Evolutionary conservation across 2,888 invertebrate species (phyloP).

Genomic region (Nymphalis c-album): DNA sequence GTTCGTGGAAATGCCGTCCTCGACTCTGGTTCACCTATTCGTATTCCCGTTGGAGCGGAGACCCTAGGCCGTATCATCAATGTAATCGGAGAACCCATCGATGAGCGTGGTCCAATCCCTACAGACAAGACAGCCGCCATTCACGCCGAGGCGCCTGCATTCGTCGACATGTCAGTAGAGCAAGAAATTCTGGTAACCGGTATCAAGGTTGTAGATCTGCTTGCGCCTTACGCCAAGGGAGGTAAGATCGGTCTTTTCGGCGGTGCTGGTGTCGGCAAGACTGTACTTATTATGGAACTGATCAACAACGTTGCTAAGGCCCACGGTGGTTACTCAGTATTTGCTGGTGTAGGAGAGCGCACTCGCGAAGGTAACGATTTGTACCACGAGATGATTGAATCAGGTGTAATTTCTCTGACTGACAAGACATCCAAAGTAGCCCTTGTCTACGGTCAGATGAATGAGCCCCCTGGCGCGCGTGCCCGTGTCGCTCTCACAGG

Average conservation of each 20-base stretch:
- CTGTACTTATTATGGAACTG: conserved; percentile 97
- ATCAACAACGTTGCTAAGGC: conserved; percentile 98
- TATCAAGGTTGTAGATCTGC: conserved; percentile 95
- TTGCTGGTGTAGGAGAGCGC: conserved; percentile 97
- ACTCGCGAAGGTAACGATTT: conserved; percentile 98
- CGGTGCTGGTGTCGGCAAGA: conserved; percentile 97
- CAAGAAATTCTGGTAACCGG: conserved; percentile 96
- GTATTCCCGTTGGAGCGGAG: conserved; percentile 94
- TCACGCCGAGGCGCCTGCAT: conserved; percentile 94
- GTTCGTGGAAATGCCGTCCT: conserved; percentile 91
- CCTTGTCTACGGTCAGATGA: conserved; percentile 98
- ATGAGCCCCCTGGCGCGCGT: conserved; percentile 97
- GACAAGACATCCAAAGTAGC: conserved; percentile 95
- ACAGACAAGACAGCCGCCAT: conserved; percentile 90
- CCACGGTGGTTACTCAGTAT: conserved; percentile 98
- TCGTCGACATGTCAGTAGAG: conserved; percentile 94
- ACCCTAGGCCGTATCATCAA: conserved; percentile 97
- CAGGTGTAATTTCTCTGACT: conserved; percentile 94
- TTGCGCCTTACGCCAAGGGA: conserved; percentile 96
- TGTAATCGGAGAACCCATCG: conserved; percentile 93
- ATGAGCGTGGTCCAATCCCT: conserved; percentile 93
- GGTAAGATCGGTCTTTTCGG: conserved; percentile 97
- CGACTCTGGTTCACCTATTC: conserved; percentile 93
- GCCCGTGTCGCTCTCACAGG: conserved; percentile 97
- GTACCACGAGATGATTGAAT: conserved; percentile 98